Conservation (phyloP, 37 sponge, comb jelly and placozoan species). For the Aplysina aerophoba region DNA sequence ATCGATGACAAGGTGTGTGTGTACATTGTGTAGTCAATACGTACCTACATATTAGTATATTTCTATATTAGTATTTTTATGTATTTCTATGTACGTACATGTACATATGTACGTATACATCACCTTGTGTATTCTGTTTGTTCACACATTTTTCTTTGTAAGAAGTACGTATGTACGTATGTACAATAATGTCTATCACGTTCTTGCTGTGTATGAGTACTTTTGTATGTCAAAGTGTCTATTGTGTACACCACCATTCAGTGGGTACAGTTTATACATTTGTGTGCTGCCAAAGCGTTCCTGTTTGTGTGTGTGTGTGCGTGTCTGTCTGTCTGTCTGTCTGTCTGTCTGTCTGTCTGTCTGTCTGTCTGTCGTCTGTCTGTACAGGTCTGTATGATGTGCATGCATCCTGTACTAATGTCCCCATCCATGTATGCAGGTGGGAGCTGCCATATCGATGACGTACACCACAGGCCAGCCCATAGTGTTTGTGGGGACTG, state of each 20-base stretch:
- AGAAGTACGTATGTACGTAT: not conserved
- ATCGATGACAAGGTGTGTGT: conserved; percentile 92
- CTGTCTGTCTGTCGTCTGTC: not conserved
- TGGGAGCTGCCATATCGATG: conserved; percentile 98
- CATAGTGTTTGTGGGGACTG: conserved; percentile 95
- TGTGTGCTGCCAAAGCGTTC: too few relatives aligned
- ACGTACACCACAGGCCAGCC: conserved; percentile 96
- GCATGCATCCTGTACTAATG: too few relatives aligned
- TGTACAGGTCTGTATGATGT: not conserved
- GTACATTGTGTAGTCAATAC: not conserved
- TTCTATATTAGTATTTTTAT: not conserved
- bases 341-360: not conserved
- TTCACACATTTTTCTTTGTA: too few relatives aligned
- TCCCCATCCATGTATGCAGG: conserved; percentile 54
- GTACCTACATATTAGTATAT: not conserved
- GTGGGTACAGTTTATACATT: too few relatives aligned
- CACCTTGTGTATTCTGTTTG: too few relatives aligned
- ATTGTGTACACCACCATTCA: conserved; percentile 38
- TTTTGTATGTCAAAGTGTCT: conserved; percentile 52
- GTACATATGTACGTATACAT: too few relatives aligned
- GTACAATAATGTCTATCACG: too few relatives aligned
- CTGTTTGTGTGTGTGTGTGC: not conserved
- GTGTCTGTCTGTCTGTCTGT: too few relatives aligned
- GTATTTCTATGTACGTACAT: not conserved
- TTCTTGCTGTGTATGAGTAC: too few relatives aligned